Percentiles rank a stretch among this genome's conserved stretches.
Conservation (phyloP, 2,888 invertebrate species). For the Chironomus tentans region DNA sequence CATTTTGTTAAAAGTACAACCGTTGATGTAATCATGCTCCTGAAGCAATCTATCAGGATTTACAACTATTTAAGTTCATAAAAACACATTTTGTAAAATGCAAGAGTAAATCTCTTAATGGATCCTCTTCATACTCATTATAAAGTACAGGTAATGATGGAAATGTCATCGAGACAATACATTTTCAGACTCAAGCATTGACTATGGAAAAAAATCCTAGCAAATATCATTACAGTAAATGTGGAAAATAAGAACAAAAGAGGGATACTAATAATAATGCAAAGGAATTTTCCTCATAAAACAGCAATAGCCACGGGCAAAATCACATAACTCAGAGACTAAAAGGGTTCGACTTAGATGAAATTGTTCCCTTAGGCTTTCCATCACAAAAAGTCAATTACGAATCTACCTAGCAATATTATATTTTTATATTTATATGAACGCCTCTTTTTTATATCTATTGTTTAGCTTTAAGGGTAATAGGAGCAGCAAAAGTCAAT, state of each 20-base stretch:
- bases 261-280: neutral
- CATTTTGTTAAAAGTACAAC: too few species aligned
- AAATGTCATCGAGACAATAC: too few species aligned
- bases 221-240: neutral
- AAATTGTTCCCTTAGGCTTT: neutral
- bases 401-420: neutral
- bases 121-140: too few species aligned
- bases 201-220: neutral
- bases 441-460: neutral
- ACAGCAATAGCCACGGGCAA: neutral
- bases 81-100: too few species aligned
- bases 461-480: too few species aligned
- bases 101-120: too few species aligned
- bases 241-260: neutral
- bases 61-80: too few species aligned
- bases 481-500: slow-evolving; percentile 2
- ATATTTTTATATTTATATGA: neutral
- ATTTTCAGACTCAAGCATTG: too few species aligned
- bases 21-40: too few species aligned
- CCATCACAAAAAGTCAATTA: neutral
- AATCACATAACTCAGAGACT: neutral
- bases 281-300: neutral
- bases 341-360: neutral
- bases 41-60: too few species aligned
- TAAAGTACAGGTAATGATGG: too few species aligned